Conservation (phyloP, 2,888 invertebrate species). For the Cosmia pyralina region DNA sequence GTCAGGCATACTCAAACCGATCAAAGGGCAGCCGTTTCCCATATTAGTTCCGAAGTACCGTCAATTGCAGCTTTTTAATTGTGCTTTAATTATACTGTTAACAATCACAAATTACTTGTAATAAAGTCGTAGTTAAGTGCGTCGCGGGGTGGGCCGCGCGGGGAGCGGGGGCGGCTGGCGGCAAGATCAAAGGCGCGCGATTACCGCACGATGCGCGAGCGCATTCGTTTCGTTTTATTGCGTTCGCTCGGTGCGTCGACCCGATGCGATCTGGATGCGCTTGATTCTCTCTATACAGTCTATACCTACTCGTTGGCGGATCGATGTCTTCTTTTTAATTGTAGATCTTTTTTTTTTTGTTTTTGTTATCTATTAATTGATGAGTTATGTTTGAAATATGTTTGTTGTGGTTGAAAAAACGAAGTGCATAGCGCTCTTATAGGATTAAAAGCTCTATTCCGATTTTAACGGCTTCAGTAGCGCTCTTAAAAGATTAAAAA, state of each 20-base stretch:
- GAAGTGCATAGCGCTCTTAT: background rate
- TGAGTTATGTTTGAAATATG: constrained; percentile 13
- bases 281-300: constrained; percentile 48
- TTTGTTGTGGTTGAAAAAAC: constrained; percentile 9
- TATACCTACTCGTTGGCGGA: constrained; percentile 58
- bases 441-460: background rate
- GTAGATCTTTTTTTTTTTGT: constrained; percentile 37
- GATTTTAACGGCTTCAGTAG: background rate
- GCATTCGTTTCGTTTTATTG: constrained; percentile 73
- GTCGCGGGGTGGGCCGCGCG: constrained; percentile 28
- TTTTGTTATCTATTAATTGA: constrained; percentile 44
- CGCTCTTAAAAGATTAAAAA: constrained; percentile 3
- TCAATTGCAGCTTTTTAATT: constrained; percentile 67
- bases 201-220: constrained; percentile 82
- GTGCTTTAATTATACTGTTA: constrained; percentile 74
- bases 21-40: constrained; percentile 53
- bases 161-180: constrained; percentile 61
- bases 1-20: constrained; percentile 30
- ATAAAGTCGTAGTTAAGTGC: constrained; percentile 75
- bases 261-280: constrained; percentile 67
- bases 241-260: constrained; percentile 73
- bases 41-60: constrained; percentile 37
- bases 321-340: constrained; percentile 60
- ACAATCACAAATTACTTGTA: constrained; percentile 78
- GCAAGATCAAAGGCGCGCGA: constrained; percentile 83